Evolutionary conservation across 2,888 invertebrate species (phyloP), one percentile per base, ranked within the genome.

Genomic region (Vannuccia rotundouncinata): DNA sequence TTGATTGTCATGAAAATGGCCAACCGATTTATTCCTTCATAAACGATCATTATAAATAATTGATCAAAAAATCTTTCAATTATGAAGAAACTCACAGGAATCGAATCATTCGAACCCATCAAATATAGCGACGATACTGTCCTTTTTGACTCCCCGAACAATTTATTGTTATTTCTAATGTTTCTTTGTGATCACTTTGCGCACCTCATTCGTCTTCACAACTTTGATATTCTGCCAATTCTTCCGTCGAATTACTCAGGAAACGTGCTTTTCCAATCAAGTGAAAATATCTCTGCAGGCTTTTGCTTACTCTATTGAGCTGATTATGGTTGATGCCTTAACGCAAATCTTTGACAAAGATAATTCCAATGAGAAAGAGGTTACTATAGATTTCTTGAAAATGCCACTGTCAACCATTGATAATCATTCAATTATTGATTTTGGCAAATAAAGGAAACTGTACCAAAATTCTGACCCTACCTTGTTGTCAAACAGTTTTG

Each of bases 401-500:
- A 10, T 31, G 22, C 75, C 75, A 2, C 31, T 75, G 13, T 10
- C 2, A 25, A 10, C 10, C 27, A 1, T 5, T 5, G 22, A 2
- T 31, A 10, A 75, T 27, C 2, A 27, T 2, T 75, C 75, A 75
- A 2, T 75, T 2, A 75, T 75, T 29, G 75, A 75, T 29, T 29
- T n/a, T 79, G 10, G 79, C 79, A 25, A 5, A 73, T 79, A 30
- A 29, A 31, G 79, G 22, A 1, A 29, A 79, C 27, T 79, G 79
- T 60, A 75, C 27, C n/a, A 1, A 28, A 22, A 29, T 79, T 75
- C 30, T 79, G n/a, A 60, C 74, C 73, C 73, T 79, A 10, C 79
- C 74, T 1, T 79, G 73, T 27, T 79, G 79, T 60, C 79, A 79
- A 75, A 31, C 73, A 27, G 79, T 73, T n/a, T 31, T 79, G 13